phyloP scores from a whole-genome alignment of 2,888 invertebrate species.

The Cephus runcator region DNA sequence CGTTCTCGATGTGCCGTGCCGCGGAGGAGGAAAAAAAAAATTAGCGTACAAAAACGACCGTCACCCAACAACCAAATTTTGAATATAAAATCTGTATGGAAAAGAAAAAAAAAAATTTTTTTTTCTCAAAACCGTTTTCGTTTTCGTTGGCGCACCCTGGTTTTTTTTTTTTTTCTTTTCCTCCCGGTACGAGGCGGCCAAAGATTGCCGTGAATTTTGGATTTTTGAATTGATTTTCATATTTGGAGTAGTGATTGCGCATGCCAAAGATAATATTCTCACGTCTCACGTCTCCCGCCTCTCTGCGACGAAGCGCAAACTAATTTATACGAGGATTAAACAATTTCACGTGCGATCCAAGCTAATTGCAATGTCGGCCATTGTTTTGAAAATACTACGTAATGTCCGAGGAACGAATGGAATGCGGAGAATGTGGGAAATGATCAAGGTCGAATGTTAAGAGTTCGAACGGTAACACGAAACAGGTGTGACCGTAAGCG shows the following conservation, averaged over 20 bases:
- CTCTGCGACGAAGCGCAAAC: constrained; percentile 60
- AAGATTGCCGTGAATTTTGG: constrained; percentile 51
- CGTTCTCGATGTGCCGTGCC: constrained; percentile 53
- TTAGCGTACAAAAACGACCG: too few species aligned
- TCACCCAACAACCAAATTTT: neutral
- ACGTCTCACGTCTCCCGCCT: constrained; percentile 65
- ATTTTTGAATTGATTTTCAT: constrained; percentile 62
- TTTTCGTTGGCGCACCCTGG: neutral
- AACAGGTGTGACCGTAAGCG: neutral
- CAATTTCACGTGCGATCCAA: constrained; percentile 26
- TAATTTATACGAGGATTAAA: constrained; percentile 47
- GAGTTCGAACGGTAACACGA: neutral
- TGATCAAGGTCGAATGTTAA: neutral
- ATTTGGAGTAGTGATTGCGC: constrained; percentile 66
- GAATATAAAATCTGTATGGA: neutral
- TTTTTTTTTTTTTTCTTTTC: neutral
- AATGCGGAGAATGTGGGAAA: neutral
- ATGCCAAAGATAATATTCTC: constrained; percentile 58
- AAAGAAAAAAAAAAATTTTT: neutral
- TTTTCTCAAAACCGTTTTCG: too few species aligned
- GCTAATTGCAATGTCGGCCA: neutral
- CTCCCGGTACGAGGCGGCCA: neutral
- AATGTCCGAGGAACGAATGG: neutral
- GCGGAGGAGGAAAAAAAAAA: constrained; percentile 33
- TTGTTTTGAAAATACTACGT: neutral